A percentile compares a stretch with the other conserved stretches of the same genome.
phyloP scores from a whole-genome alignment of 2,797 vertebrate genomes.

The Catharus ustulatus region DNA sequence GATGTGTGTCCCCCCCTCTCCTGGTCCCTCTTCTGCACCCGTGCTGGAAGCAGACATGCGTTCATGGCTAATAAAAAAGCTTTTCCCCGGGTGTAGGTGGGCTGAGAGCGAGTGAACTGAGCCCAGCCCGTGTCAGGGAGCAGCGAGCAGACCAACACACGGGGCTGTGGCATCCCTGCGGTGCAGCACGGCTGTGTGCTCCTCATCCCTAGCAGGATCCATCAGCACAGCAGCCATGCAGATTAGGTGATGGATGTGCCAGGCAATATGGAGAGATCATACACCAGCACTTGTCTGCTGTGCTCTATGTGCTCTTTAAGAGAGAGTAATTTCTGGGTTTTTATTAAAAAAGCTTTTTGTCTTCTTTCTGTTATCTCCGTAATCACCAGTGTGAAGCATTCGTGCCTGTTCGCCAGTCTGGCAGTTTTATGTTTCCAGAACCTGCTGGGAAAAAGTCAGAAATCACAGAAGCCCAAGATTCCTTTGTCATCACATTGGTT shows the following conservation, averaged over 20 bases:
- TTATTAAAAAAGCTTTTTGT: background rate
- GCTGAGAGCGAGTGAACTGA: background rate
- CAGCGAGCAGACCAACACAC: background rate
- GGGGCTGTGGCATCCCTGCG: background rate
- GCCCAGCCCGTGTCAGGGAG: background rate
- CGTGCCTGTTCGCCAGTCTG: background rate
- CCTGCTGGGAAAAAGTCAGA: background rate
- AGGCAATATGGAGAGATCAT: background rate
- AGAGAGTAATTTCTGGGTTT: background rate
- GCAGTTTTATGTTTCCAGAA: background rate
- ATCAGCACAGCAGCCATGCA: rapidly evolving
- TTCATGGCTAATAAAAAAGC: background rate
- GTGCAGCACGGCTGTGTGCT: rapidly evolving
- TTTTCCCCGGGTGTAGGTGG: background rate
- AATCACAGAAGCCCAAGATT: background rate
- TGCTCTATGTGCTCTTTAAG: rapidly evolving
- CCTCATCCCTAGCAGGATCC: rapidly evolving
- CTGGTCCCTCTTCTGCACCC: background rate
- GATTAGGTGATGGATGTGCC: rapidly evolving
- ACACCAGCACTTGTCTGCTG: background rate
- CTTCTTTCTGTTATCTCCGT: background rate
- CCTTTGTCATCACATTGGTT: background rate
- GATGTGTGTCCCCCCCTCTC: background rate
- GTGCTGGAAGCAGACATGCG: background rate
- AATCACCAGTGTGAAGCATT: background rate